Evolutionary conservation across 2,888 invertebrate species (phyloP), one percentile per base, ranked within the genome.

Genomic region (Ichneumoninae sp.): DNA sequence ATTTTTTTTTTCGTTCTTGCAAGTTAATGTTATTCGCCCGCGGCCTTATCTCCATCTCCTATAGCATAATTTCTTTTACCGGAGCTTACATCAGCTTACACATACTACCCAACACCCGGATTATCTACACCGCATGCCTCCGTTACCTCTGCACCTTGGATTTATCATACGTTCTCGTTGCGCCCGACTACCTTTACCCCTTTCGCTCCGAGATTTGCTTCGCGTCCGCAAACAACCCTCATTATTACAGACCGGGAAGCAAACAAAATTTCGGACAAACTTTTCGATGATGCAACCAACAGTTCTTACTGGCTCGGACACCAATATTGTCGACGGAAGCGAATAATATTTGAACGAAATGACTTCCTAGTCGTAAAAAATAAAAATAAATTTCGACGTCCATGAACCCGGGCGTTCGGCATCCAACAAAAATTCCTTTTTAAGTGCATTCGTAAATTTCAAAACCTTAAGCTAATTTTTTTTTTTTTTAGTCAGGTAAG

Each of bases 91-190:
- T 26, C 4, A 26, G 57, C 26, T 33, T 30, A n/a, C 52, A 16
- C 26, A 26, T 60, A 63, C 52, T 63, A 30, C 63, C 30, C 33
- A 30, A 30, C n/a, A 16, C 13, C 16, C 33, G 63, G 63, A 63
- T 63, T 54, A 76, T 76, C 69, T 40, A 22, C 40, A 75, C 19
- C 66, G 66, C 82, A 73, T 77, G 82, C 73, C 66, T 54, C 26
- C 52, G 36, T 68, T 60, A 73, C 47, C 50, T 60, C 60, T 50
- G 68, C 54, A 68, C 77, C 44, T 60, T 60, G 50, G 22, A 57
- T 66, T 50, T 57, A 77, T 66, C 47, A 52, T 70, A 57, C 54
- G 26, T 63, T 44, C 70, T 26, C 26, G 26, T 5, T 19, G n/a
- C 30, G 63, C 52, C 40, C 44, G 30, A 7, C 22, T 47, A 19